Conservation (phyloP, 2,113 vertebrate species). For the Lynx canadensis region DNA sequence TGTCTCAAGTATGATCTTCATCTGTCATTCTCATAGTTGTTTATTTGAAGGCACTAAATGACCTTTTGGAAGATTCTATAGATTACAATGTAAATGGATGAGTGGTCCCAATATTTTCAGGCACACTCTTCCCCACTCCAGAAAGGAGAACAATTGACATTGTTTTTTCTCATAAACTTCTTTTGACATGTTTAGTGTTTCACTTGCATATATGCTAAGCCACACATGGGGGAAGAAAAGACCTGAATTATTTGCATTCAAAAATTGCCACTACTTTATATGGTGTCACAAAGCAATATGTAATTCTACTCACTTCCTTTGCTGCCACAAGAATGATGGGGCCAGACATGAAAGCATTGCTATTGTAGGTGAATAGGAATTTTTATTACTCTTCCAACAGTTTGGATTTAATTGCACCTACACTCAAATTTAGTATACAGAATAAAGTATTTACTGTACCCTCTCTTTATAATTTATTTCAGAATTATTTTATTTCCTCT, state of each 20-base stretch:
- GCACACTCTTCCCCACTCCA: background rate
- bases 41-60: background rate
- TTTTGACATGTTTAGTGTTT: background rate
- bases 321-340: slow-evolving; percentile 5
- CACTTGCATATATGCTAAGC: slow-evolving; percentile 14
- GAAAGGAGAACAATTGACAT: background rate
- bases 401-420: background rate
- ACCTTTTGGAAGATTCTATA: background rate
- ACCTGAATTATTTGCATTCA: slow-evolving; percentile 33
- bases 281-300: background rate
- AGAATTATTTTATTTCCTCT: background rate
- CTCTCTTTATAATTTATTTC: slow-evolving; percentile 37
- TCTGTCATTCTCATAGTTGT: background rate
- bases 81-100: background rate
- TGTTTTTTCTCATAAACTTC: slow-evolving; percentile 31
- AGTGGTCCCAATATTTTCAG: background rate
- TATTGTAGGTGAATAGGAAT: background rate
- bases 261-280: background rate
- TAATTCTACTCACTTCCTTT: background rate
- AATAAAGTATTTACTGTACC: background rate
- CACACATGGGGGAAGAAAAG: background rate
- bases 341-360: background rate
- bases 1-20: background rate
- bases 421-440: slow-evolving; percentile 6
- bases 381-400: background rate